Percentiles rank a stretch among this genome's conserved stretches.
These are phyloP conservation scores for Mixornis gularis DNA, from an alignment of 2,113 vertebrate species.

Conservation along the genomic window DNA sequence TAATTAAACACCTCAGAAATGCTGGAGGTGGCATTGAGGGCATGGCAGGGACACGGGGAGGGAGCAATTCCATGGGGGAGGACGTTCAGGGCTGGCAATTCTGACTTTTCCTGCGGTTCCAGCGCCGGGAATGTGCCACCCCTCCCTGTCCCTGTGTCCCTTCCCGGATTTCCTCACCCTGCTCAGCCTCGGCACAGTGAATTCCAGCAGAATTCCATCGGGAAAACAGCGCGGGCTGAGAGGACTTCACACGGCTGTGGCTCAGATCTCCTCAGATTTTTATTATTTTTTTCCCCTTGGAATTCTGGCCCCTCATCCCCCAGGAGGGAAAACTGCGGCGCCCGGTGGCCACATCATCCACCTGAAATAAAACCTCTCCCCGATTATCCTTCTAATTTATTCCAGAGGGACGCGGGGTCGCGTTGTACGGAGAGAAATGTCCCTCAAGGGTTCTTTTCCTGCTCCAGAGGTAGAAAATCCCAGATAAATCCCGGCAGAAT, in stretches of 20 bases:
- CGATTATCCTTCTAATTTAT: neutral
- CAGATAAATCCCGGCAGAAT: neutral
- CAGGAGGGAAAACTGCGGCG: neutral
- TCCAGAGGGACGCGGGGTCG: neutral
- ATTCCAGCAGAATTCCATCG: neutral
- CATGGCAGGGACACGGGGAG: neutral
- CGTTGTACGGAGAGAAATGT: accelerated
- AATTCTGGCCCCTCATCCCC: neutral
- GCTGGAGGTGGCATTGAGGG: neutral
- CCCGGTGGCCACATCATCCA: neutral
- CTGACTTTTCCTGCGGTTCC: neutral
- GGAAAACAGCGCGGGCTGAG: neutral
- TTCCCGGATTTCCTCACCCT: neutral
- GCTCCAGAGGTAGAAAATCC: neutral
- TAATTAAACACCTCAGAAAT: neutral
- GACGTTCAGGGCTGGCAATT: neutral
- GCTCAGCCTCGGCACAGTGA: accelerated
- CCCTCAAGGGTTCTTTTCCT: neutral
- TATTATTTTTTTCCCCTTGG: neutral
- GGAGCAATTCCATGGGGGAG: neutral
- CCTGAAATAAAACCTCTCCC: neutral
- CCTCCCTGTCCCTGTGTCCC: neutral
- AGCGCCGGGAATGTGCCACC: neutral
- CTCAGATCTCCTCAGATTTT: neutral
- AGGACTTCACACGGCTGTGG: accelerated